Evolutionary conservation across 2,797 vertebrate species (phyloP), one percentile per base, ranked within the genome.

Genomic region (Clamator glandarius): DNA sequence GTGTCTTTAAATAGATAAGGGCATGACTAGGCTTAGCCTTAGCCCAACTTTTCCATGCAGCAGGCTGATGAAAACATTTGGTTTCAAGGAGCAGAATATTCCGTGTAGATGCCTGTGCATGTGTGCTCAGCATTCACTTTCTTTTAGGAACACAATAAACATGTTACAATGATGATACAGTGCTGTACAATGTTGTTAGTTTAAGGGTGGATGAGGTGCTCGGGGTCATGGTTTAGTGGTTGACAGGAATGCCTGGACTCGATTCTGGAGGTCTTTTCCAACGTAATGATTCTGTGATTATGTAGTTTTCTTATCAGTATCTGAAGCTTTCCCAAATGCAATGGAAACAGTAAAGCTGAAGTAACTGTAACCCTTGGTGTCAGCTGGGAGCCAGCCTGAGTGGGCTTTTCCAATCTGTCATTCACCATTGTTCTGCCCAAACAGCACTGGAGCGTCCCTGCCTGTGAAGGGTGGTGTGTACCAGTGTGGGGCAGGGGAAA

Each of bases 1-100:
- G 23, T 19, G 0, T 89, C 95, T 96, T 96, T 97, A 97, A 97
- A 97, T 97, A 97, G 92, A 92, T 87, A 93, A 96, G 91, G 95
- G 39, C 93, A 84, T 97, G 94, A 90, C 89, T 95, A 67, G 58
- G 64, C 55, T 97, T 94, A 96, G 93, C 73, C 54, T 97, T 94
- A 96, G 93, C 73, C 48, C 64, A 94, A 64, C 87, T 94, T 93
- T 93, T 97, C 95, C 31, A 28, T 86, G 57, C 72, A 93, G 79
- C 33, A 51, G 86, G 74, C 88, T 82, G 54, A 78, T 68, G 91
- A 81, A 93, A 91, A 87, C 8, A 1, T 82, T 95, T 84, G 69
- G 48, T 89, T 57, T 81, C 57, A 75, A 54, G 76, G 46, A 72
- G 89, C 44, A 50, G 62, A 48, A 20, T 70, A 11, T 75, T 82